Conservation (phyloP, 2,888 invertebrate species). For the Hirtodrosophila cameraria region DNA sequence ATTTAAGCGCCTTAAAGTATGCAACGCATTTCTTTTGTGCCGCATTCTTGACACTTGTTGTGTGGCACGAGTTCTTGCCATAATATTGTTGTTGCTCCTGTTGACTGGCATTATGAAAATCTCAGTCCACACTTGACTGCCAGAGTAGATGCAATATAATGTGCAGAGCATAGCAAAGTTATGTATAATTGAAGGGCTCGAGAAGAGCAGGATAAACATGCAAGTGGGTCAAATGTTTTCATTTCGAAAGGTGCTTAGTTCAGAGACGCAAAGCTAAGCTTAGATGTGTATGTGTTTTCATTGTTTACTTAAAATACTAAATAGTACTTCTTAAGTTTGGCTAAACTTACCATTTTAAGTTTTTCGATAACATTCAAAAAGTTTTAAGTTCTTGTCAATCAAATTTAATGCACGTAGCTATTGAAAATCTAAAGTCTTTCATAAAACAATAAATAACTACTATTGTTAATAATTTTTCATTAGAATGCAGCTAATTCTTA, state of each 20-base stretch:
- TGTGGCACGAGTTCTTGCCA: slow-evolving; percentile 50
- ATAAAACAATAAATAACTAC: not conserved
- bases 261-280: not conserved
- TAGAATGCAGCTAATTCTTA: too few species aligned
- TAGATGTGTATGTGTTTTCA: too few species aligned
- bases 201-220: slow-evolving; percentile 38
- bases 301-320: too few species aligned
- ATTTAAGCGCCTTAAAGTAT: slow-evolving; percentile 76
- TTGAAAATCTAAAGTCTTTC: too few species aligned
- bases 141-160: slow-evolving; percentile 43
- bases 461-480: too few species aligned
- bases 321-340: too few species aligned
- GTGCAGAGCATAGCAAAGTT: slow-evolving; percentile 16
- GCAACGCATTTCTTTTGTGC: slow-evolving; percentile 50
- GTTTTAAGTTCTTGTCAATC: too few species aligned
- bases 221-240: slow-evolving; percentile 53
- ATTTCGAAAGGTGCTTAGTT: slow-evolving; percentile 3
- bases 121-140: slow-evolving; percentile 37
- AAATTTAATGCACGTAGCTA: too few species aligned
- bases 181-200: slow-evolving; percentile 52
- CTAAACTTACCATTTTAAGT: too few species aligned
- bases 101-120: slow-evolving; percentile 47
- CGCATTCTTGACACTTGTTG: slow-evolving; percentile 67
- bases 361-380: not conserved
- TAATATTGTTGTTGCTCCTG: slow-evolving; percentile 1